A percentile compares a stretch with the other conserved stretches of the same genome.
Evolutionary conservation across 2,113 vertebrate genomes (phyloP).

Genomic region (Riparia riparia): DNA sequence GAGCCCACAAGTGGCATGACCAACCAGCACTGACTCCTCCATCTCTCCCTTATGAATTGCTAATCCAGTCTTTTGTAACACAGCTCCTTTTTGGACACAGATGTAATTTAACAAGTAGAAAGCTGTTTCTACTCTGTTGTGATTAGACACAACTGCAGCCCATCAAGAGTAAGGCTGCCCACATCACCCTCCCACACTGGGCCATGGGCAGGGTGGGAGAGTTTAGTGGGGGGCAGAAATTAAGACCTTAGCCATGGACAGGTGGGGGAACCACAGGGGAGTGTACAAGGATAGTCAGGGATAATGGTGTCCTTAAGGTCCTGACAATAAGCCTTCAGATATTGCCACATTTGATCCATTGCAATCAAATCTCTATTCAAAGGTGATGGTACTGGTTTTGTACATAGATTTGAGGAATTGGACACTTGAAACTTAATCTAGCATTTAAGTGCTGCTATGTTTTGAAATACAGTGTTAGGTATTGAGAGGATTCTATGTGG

Average conservation of each 20-base stretch:
- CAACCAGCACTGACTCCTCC: background rate
- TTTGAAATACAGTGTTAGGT: background rate
- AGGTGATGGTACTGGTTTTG: background rate
- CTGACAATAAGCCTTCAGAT: background rate
- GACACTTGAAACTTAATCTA: background rate
- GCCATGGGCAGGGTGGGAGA: fast-evolving
- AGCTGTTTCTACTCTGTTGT: background rate
- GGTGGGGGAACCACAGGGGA: fast-evolving
- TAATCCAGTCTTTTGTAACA: background rate
- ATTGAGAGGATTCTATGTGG: background rate
- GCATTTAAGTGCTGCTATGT: background rate
- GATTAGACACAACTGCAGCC: background rate
- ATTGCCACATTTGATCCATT: background rate
- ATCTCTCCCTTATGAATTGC: background rate
- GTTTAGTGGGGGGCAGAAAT: background rate
- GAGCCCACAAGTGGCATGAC: background rate
- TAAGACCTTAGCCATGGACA: fast-evolving
- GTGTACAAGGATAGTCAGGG: background rate
- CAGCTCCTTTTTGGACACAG: background rate
- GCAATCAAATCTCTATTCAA: background rate
- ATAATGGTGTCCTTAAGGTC: background rate
- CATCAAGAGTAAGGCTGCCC: background rate
- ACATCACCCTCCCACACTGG: background rate
- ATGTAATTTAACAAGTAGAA: background rate
- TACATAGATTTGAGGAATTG: background rate